These are phyloP conservation scores for Aerospiza tachiro DNA, from an alignment of 2,797 vertebrate genomes.

Conservation along the genomic window DNA sequence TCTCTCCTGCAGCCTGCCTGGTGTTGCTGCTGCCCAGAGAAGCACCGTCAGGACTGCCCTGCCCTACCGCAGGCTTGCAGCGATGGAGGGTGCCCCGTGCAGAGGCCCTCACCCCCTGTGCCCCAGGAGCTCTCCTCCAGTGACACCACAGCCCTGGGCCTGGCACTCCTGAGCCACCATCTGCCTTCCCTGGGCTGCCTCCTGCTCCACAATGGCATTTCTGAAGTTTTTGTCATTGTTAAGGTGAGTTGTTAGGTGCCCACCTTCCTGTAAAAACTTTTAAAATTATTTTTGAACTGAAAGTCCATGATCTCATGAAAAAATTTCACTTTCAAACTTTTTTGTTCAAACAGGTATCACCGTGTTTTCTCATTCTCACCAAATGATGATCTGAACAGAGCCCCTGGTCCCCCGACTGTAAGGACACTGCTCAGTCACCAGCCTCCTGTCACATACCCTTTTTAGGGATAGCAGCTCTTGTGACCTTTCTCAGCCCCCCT, in stretches of 20 bases:
- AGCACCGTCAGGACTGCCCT: neutral
- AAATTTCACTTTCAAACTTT: neutral
- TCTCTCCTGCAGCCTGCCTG: neutral
- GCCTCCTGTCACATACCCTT: neutral
- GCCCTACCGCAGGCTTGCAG: neutral
- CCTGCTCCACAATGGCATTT: neutral
- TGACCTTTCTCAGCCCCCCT: neutral
- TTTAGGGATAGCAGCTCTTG: neutral
- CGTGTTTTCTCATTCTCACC: neutral
- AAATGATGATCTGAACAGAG: neutral
- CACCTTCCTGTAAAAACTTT: neutral
- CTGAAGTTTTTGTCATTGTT: neutral
- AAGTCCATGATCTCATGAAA: neutral
- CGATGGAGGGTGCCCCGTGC: neutral
- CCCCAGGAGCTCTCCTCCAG: neutral
- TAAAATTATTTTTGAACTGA: neutral
- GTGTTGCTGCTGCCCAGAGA: neutral
- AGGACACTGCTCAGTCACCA: neutral
- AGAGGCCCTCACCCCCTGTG: accelerated
- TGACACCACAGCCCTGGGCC: too few relatives aligned
- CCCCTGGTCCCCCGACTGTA: neutral
- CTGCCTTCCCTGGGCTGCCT: neutral
- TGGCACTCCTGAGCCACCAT: neutral
- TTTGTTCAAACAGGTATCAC: neutral
- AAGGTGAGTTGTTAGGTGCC: neutral